Percentiles rank a stretch among this genome's conserved stretches.
Evolutionary conservation across 1,140 invertebrate genomes (phyloP).

Genomic region (Hylaeus volcanicus): DNA sequence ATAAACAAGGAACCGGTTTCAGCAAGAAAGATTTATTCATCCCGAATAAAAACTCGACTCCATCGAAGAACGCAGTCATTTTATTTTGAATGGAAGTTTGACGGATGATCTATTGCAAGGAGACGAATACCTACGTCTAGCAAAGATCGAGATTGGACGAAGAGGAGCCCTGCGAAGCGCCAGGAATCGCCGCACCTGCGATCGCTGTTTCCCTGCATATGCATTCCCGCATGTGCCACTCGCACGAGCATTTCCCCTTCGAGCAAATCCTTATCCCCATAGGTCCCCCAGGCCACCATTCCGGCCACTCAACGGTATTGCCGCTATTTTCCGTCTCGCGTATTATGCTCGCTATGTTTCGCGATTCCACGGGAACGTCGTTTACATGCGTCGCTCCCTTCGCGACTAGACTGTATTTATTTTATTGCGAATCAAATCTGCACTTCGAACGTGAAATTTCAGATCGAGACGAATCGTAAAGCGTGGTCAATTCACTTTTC

Average conservation of each 20-base stretch:
- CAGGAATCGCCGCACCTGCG: slow-evolving; percentile 49
- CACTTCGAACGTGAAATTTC: too few relatives aligned
- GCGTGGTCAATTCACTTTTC: too few relatives aligned
- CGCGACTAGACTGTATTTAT: slow-evolving; percentile 47
- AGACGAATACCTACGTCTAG: too few relatives aligned
- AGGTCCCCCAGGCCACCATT: slow-evolving; percentile 65
- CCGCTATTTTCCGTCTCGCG: slow-evolving; percentile 70
- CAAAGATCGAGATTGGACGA: neutral
- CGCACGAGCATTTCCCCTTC: slow-evolving; percentile 68
- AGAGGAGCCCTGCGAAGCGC: slow-evolving; percentile 18
- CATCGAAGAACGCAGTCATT: too few relatives aligned
- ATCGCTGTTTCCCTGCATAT: slow-evolving; percentile 72
- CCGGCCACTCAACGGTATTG: slow-evolving; percentile 77
- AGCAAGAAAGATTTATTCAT: too few relatives aligned
- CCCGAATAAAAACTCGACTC: too few relatives aligned
- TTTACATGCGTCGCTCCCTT: slow-evolving; percentile 71
- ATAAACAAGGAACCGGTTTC: too few relatives aligned
- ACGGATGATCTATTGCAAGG: too few relatives aligned
- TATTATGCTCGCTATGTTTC: slow-evolving; percentile 47
- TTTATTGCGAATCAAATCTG: neutral
- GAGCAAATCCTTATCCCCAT: slow-evolving; percentile 75
- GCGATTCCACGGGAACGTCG: slow-evolving; percentile 68
- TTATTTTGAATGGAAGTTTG: too few relatives aligned
- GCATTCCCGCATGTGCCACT: slow-evolving; percentile 72
- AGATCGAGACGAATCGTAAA: too few relatives aligned